Evolutionary conservation across 2,888 invertebrate genomes (phyloP), one percentile per base, ranked within the genome.

Genomic region (Tachina fera): DNA sequence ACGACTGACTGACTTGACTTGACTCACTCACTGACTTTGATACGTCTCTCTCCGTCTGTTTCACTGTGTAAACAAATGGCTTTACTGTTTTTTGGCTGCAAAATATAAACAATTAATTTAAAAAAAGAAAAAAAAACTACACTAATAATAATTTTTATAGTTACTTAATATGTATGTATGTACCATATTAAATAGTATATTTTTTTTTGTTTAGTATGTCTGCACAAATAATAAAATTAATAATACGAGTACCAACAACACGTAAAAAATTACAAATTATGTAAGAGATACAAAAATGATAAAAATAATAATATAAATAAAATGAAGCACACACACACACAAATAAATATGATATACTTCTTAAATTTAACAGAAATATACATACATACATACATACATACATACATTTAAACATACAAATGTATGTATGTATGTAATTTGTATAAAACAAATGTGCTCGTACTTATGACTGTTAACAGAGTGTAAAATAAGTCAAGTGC

Each of bases 231-330:
- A 79, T 63, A 80, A 67, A 58, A 60, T n/a, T 58, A 58, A 71
- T 49, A 49, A 77, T 53, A n/a, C n/a, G n/a, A n/a, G n/a, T n/a
- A 58, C 47, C 53, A 83, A 65, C 63, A 77, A 83, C 71, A 77
- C 83, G 77, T 77, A 83, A 65, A 83, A 83, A 72, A 83, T 83
- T 83, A 83, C 41, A 63, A 53, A 77, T 77, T 77, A 83, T 72
- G 70, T 60, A 83, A 83, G n/a, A 65, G 45, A 61, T 45, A 45
- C 41, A 72, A 72, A 45, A 72, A 58, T n/a, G 49, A 53, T 6
- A 14, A 74, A 67, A 74, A 47, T 65, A 43, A 41, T 39, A 49
- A 63, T 31, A 67, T 14, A 63, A 31, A 68, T 39, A 49, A 63
- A 56, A 53, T 65, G 4, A 43, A 39, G 39, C 45, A 63, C 19